Evolutionary conservation across 1,140 invertebrate genomes (phyloP).

Genomic region (Palaemon carinicauda): DNA sequence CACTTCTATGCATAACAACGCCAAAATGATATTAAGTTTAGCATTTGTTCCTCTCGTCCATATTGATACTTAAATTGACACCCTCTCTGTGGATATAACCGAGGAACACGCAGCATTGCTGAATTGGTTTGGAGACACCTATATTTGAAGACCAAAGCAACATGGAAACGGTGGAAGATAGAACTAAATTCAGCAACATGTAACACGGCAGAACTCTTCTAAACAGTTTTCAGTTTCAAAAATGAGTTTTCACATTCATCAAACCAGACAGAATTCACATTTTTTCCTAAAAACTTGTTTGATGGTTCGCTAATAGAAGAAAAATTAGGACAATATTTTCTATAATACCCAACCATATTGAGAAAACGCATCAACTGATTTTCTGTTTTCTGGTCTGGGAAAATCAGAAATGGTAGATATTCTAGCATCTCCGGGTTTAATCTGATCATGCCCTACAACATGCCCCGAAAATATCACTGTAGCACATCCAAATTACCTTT

Average conservation of each 20-base stretch:
- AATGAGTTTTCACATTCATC: not conserved
- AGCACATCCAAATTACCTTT: no score
- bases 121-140: not conserved
- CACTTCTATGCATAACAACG: no score
- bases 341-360: not conserved
- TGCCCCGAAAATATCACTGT: not conserved
- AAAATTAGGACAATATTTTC: slow-evolving; percentile 7
- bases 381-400: slow-evolving; percentile 6
- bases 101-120: not conserved
- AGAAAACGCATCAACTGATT: not conserved
- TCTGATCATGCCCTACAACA: not conserved
- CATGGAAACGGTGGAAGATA: not conserved
- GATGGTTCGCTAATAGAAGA: not conserved
- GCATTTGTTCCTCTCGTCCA: no score
- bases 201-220: not conserved
- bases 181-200: not conserved
- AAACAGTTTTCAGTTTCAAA: no score
- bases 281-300: not conserved
- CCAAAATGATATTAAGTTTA: no score
- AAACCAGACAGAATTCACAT: not conserved
- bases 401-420: not conserved
- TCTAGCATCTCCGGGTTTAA: not conserved
- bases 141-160: not conserved
- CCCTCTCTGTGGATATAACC: no score
- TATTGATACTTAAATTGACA: no score